These are phyloP conservation scores for Alexandromys fortis DNA, from an alignment of 2,113 vertebrate species.

Conservation along the genomic window DNA sequence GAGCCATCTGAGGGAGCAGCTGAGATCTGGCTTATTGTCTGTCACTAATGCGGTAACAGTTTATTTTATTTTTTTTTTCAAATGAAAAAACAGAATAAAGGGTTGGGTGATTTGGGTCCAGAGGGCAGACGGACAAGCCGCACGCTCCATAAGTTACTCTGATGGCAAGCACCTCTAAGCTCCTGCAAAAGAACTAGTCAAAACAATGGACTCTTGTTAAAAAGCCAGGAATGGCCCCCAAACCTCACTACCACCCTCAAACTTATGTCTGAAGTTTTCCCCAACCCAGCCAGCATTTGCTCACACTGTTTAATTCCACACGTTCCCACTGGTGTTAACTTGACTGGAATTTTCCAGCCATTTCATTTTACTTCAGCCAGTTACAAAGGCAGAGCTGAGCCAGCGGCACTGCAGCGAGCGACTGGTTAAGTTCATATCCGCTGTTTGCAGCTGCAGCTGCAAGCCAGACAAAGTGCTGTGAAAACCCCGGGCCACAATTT, in stretches of 20 bases:
- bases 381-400: constrained; percentile 72
- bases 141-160: background rate
- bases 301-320: constrained; percentile 71
- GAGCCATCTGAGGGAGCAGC: background rate
- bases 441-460: constrained; percentile 63
- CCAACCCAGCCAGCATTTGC: constrained; percentile 37
- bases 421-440: constrained; percentile 70
- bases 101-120: constrained; percentile 50
- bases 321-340: constrained; percentile 68
- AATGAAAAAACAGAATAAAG: background rate
- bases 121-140: constrained; percentile 43
- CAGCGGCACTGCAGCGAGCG: constrained; percentile 61
- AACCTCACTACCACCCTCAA: constrained; percentile 22
- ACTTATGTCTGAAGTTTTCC: constrained; percentile 59
- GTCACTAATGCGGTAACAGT: constrained; percentile 31
- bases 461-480: constrained; percentile 66
- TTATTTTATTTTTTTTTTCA: background rate
- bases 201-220: constrained; percentile 70
- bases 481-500: constrained; percentile 62
- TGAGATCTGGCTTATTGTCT: constrained; percentile 8
- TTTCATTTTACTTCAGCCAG: constrained; percentile 76
- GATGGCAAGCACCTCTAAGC: background rate
- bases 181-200: constrained; percentile 49
- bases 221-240: constrained; percentile 43
- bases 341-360: constrained; percentile 78